Base-by-base conservation (phyloP, 2,888 invertebrate genomes). In the Mythimna loreyi region DNA sequence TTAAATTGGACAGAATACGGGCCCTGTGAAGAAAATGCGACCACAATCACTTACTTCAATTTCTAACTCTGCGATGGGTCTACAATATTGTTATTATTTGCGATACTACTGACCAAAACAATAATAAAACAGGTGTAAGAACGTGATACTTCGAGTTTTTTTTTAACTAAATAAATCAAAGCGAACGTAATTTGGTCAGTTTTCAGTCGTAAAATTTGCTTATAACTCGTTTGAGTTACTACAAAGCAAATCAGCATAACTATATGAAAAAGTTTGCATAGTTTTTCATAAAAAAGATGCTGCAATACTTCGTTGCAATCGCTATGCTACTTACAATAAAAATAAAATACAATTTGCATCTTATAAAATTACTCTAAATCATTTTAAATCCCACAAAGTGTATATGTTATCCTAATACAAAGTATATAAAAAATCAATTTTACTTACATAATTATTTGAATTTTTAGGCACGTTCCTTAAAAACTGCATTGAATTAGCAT, bases 371-470 rank as follows among this genome's bases (percentile, higher is more conserved):
- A 45, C 7, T 19, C 19, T n/a, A 45, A 45, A n/a, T 45, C 8
- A 45, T 45, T 45, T 21, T 2, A 8, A n/a, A 45, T 21, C 1
- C 47, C 1, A 3, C 21, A 47, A 47, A 9, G n/a, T 47, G 7
- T 21, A 2, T 47, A 3, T 21, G n/a, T 47, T 5, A 4, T 1
- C 5, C 16, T 11, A 16, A 16, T 5, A 43, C 16, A 19, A 43
- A 19, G 19, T 43, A 8, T n/a, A 45, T n/a, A 3, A 50, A 50
- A 53, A 30, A 23, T n/a, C 2, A 1, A 30, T n/a, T 40, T 45
- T 28, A 58, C 76, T 78, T 52, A 76, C 75, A 21, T 67, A 76
- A 16, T 58, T 76, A 11, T 76, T 67, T 0, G 78, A 72, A 21
- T 62, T 67, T 43, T 76, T 76, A 8, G 47, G 67, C 5, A 50